These are phyloP conservation scores for Himantopus leucocephalus DNA, from an alignment of 2,113 vertebrate genomes.

Conservation along the genomic window DNA sequence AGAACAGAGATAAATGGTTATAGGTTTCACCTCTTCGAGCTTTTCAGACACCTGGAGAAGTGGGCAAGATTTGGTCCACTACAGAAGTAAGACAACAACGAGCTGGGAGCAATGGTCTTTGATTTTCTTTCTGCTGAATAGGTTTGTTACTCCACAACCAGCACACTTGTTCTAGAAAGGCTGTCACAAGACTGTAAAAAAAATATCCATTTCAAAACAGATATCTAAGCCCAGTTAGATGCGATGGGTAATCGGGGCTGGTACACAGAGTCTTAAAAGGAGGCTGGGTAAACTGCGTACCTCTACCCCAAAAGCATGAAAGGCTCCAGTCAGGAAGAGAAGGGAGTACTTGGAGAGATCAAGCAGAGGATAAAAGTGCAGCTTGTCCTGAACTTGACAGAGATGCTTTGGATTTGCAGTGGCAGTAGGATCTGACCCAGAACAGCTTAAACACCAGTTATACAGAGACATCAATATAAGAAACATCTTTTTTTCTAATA, in stretches of 20 bases:
- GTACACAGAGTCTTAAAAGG: neutral
- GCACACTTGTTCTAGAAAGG: neutral
- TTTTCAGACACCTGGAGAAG: neutral
- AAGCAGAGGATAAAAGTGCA: neutral
- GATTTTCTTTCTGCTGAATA: neutral
- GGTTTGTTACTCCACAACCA: neutral
- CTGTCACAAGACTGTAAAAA: neutral
- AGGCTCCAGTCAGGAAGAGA: neutral
- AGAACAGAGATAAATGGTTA: neutral
- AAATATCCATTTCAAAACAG: neutral
- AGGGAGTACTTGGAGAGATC: neutral
- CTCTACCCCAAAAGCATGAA: neutral
- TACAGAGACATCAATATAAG: neutral
- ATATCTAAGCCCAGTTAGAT: neutral
- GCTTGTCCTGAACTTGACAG: neutral
- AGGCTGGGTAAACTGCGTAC: neutral
- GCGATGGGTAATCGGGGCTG: neutral
- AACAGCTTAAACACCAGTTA: conserved; percentile 23
- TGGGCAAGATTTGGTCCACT: neutral
- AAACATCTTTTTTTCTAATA: conserved; percentile 3
- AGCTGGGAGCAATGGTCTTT: neutral
- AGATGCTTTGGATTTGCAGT: neutral
- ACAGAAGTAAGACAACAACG: neutral
- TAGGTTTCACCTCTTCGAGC: neutral
- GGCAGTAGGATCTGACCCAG: neutral